A percentile compares a stretch with the other conserved stretches of the same genome.
phyloP scores from a whole-genome alignment of 1,140 invertebrate genomes.

The Tetragonula clypearis region DNA sequence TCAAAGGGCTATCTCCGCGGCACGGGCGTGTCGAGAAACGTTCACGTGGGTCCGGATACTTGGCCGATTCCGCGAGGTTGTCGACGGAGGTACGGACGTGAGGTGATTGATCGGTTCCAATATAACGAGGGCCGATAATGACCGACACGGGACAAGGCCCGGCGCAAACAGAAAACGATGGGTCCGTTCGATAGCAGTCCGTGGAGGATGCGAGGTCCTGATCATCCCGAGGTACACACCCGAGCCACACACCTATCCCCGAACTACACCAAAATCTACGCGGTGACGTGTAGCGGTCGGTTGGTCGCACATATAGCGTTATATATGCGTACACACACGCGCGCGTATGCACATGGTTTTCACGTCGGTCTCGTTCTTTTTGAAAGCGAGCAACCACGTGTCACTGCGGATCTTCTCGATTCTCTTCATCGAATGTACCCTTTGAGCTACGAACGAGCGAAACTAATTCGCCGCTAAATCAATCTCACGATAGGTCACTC shows the following conservation, averaged over 20 bases:
- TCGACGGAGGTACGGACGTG: slow-evolving; percentile 68
- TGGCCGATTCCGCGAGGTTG: slow-evolving; percentile 61
- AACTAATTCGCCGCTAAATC: neutral
- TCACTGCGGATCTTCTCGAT: slow-evolving; percentile 29
- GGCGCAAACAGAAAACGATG: slow-evolving; percentile 74
- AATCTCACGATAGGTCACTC: neutral
- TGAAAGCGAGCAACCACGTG: slow-evolving; percentile 22
- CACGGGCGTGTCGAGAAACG: slow-evolving; percentile 57
- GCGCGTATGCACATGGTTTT: neutral
- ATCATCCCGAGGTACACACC: slow-evolving; percentile 20
- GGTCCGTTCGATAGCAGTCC: slow-evolving; percentile 68
- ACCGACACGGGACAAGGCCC: slow-evolving; percentile 76
- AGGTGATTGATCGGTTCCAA: slow-evolving; percentile 79
- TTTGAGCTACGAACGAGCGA: neutral
- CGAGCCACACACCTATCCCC: slow-evolving; percentile 15
- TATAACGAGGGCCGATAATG: slow-evolving; percentile 81
- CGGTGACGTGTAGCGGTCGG: neutral
- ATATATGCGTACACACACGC: neutral
- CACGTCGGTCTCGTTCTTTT: slow-evolving; percentile 17
- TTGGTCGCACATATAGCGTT: neutral
- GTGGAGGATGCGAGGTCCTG: slow-evolving; percentile 56
- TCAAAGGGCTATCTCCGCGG: slow-evolving; percentile 44
- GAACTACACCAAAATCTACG: slow-evolving; percentile 29
- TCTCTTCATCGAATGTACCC: neutral
- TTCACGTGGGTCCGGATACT: slow-evolving; percentile 65